These are phyloP conservation scores for Agelaius tricolor DNA, from an alignment of 2,113 vertebrate species.

Conservation along the genomic window DNA sequence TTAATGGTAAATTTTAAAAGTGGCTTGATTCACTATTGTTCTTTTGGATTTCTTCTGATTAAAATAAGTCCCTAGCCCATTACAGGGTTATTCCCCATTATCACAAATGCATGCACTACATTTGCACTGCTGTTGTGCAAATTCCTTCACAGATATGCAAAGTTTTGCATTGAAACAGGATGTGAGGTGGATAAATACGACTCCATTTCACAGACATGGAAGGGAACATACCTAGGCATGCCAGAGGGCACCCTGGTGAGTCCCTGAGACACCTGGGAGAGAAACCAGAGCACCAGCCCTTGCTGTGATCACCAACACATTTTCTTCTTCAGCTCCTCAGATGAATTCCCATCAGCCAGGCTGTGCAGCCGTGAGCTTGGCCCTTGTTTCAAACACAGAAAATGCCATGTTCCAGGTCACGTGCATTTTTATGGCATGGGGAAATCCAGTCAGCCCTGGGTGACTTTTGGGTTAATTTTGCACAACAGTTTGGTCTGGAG, in stretches of 20 bases:
- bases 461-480: background rate
- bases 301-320: background rate
- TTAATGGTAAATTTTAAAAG: background rate
- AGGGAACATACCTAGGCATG: accelerated
- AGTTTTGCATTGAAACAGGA: background rate
- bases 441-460: background rate
- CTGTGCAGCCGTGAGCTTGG: background rate
- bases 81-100: background rate
- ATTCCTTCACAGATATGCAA: background rate
- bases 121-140: background rate
- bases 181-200: background rate
- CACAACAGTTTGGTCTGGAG: background rate
- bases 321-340: background rate
- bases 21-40: slow-evolving; percentile 28
- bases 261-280: background rate
- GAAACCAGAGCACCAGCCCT: background rate
- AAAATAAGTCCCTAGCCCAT: background rate
- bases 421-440: background rate
- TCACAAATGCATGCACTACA: background rate
- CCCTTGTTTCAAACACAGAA: background rate
- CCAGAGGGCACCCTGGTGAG: background rate
- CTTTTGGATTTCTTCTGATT: slow-evolving; percentile 33
- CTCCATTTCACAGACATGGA: background rate
- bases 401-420: background rate
- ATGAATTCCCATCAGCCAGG: background rate